Evolutionary conservation across 2,113 vertebrate genomes (phyloP).

Genomic region (Trogon melanurus): DNA sequence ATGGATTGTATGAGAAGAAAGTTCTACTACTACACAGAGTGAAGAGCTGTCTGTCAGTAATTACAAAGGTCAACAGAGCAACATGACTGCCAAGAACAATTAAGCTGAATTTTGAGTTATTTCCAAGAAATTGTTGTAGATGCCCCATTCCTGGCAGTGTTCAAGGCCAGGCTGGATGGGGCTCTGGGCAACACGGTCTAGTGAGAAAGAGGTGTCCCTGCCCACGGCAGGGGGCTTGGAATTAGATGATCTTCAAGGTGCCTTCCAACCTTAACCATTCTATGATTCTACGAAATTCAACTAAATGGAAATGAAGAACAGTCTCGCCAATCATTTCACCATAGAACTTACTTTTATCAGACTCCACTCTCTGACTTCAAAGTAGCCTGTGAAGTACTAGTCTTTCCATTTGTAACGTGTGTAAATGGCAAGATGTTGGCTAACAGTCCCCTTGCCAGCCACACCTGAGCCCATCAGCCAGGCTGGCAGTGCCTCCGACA

Average conservation of each 20-base stretch:
- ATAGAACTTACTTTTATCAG: neutral
- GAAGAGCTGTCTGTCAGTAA: neutral
- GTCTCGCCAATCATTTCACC: neutral
- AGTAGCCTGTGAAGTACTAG: neutral
- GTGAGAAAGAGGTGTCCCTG: too few relatives aligned
- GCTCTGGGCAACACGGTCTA: too few relatives aligned
- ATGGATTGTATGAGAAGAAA: neutral
- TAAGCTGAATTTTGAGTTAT: neutral
- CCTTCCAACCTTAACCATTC: too few relatives aligned
- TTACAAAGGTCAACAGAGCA: neutral
- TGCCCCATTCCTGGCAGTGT: too few relatives aligned
- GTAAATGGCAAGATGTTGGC: neutral
- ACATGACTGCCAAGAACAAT: neutral
- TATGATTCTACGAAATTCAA: neutral
- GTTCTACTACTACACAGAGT: neutral
- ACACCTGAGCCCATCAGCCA: neutral
- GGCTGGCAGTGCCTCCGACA: fast-evolving
- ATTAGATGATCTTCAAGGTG: too few relatives aligned
- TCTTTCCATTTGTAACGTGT: neutral
- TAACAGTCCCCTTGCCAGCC: fast-evolving
- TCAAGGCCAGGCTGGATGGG: too few relatives aligned
- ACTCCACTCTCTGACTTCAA: neutral
- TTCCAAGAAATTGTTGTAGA: neutral
- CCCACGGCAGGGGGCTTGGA: too few relatives aligned
- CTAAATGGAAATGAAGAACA: neutral